phyloP scores from a whole-genome alignment of 2,113 vertebrate genomes.

The Erythrolamprus reginae region DNA sequence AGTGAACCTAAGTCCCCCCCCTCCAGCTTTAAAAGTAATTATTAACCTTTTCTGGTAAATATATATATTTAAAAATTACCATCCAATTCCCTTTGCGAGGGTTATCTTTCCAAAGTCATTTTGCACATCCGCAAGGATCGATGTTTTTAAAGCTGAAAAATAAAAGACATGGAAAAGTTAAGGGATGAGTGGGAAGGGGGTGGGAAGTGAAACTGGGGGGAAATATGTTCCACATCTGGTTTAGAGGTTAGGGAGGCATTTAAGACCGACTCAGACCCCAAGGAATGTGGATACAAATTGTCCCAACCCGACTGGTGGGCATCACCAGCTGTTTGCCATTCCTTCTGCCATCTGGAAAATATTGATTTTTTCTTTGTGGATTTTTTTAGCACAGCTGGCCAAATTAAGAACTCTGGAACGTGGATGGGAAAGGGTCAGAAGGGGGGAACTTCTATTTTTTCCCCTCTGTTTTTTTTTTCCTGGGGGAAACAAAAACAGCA shows the following conservation, averaged over 20 bases:
- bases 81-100: background rate
- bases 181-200: background rate
- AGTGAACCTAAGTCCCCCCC: background rate
- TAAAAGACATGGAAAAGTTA: background rate
- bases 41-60: background rate
- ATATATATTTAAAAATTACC: background rate
- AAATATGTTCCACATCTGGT: background rate
- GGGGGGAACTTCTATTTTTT: background rate
- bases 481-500: background rate
- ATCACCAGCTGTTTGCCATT: background rate
- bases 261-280: background rate
- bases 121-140: background rate
- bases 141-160: background rate
- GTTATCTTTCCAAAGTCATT: background rate
- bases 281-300: background rate
- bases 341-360: background rate
- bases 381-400: no score
- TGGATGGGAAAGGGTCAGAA: background rate
- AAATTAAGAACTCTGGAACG: background rate
- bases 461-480: background rate
- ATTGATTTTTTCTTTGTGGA: background rate
- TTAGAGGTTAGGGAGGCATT: background rate
- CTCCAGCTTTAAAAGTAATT: background rate
- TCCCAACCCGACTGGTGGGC: background rate
- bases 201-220: background rate